A percentile compares a stretch with the other conserved stretches of the same genome.
These are phyloP conservation scores for Alexandromys fortis DNA, from an alignment of 2,113 vertebrate genomes.

Conservation along the genomic window DNA sequence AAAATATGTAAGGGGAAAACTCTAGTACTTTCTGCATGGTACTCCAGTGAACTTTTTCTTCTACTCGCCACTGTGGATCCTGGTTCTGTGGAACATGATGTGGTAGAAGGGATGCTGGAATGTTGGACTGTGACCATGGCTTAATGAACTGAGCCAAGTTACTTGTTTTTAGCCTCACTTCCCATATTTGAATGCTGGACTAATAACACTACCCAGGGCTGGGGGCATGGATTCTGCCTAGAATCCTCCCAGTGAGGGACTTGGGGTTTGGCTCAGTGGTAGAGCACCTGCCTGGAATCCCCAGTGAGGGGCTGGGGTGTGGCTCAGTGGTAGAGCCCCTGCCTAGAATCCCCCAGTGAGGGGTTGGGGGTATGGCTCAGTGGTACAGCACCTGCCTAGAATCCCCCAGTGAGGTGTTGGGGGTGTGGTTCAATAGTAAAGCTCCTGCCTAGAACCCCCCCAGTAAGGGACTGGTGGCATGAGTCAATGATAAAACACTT, in stretches of 20 bases:
- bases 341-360: background rate
- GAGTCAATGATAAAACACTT: background rate
- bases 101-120: background rate
- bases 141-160: background rate
- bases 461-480: background rate
- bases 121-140: background rate
- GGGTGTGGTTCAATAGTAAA: background rate
- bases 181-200: background rate
- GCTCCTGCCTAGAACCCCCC: background rate
- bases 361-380: background rate
- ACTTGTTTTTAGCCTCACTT: conserved; percentile 2
- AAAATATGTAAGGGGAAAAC: background rate
- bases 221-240: background rate
- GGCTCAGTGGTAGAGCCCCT: background rate
- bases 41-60: background rate
- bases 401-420: too few species aligned
- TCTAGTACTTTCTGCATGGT: background rate
- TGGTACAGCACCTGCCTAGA: background rate
- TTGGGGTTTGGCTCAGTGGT: background rate
- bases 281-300: background rate
- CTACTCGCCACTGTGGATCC: background rate
- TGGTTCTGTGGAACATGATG: background rate
- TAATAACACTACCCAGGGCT: background rate
- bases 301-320: background rate
- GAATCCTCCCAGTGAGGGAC: background rate